Base-by-base conservation (phyloP, 2,888 invertebrate species). In the Geophilus truncorum region DNA sequence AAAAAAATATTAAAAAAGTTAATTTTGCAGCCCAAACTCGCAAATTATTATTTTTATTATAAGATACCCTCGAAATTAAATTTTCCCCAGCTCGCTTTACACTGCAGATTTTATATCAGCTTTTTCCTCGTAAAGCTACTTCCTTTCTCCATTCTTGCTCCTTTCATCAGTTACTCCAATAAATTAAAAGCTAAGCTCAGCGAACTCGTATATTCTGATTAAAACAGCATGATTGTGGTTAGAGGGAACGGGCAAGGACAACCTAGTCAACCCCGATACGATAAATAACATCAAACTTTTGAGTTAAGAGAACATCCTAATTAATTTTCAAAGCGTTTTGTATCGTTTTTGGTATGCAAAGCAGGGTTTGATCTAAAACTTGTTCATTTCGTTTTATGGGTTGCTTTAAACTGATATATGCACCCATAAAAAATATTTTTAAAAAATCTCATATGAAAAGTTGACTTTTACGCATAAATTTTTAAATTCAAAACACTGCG, bases 121-220 rank as follows among this genome's bases (percentile, higher is more conserved):
- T 62, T 62, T 23, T 23, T 12, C 57, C 70, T 70, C 70, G 70
- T 28, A 70, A 70, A 51, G n/a, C 28, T 12, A 70, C 28, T 70
- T 28, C 70, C 70, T 28, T 70, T 70, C 70, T 70, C 28, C 70
- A 70, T 70, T 70, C 70, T 70, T 70, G 70, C n/a, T 70, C 12
- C 70, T 70, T 70, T 70, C 70, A 70, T 70, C 70, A 70, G 70
- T 28, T 70, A 28, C 70, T 70, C n/a, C 28, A 70, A 70, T 70
- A 70, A 70, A 70, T 70, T 70, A 70, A 70, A 23, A 70, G 70
- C 70, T 70, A 70, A 70, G 70, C 70, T 70, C 70, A 70, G 70
- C 70, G 28, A 10, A 28, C 70, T 70, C 70, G 28, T 70, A 70
- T 28, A 70, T 70, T 70, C 70, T 70, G 70, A 70, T 70, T 70